phyloP scores from a whole-genome alignment of 2,797 vertebrate species.

The Arnoldichthys spilopterus region DNA sequence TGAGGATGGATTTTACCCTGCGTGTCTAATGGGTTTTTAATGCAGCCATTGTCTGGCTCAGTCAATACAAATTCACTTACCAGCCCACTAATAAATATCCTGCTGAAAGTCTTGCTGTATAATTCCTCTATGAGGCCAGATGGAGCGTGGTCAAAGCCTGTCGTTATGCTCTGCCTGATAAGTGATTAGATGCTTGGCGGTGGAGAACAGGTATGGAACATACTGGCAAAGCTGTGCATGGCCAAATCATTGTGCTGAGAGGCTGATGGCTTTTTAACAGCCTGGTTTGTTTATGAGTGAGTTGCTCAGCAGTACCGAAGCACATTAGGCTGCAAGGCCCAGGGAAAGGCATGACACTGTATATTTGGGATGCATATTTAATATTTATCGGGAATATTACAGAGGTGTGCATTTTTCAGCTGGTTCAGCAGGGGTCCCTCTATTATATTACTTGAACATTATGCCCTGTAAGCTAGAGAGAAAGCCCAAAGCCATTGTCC shows the following conservation, averaged over 20 bases:
- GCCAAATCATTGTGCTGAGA: conserved; percentile 10
- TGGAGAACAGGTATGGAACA: conserved; percentile 35
- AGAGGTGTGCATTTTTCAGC: not conserved
- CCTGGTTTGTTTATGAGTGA: conserved; percentile 45
- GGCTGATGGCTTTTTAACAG: conserved; percentile 56
- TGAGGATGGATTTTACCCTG: conserved; percentile 50
- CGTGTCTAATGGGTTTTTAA: conserved; percentile 64
- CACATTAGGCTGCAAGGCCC: conserved; percentile 1
- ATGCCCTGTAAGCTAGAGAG: too few relatives aligned
- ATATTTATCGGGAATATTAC: not conserved
- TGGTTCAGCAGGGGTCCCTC: not conserved
- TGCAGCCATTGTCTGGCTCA: conserved; percentile 58
- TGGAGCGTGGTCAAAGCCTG: conserved; percentile 33
- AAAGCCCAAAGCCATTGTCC: too few relatives aligned
- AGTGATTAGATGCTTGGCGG: conserved; percentile 51
- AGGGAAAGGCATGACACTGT: not conserved
- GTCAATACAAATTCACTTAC: conserved; percentile 64
- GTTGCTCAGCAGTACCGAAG: not conserved
- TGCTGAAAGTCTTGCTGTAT: conserved; percentile 51
- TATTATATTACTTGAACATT: too few relatives aligned
- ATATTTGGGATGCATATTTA: not conserved
- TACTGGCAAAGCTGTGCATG: conserved; percentile 14
- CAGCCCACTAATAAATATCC: conserved; percentile 54
- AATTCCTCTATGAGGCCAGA: conserved; percentile 51
- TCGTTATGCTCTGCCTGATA: conserved; percentile 45